These are phyloP conservation scores for Nomada goodeniana DNA, from an alignment of 2,888 invertebrate genomes.

Conservation along the genomic window DNA sequence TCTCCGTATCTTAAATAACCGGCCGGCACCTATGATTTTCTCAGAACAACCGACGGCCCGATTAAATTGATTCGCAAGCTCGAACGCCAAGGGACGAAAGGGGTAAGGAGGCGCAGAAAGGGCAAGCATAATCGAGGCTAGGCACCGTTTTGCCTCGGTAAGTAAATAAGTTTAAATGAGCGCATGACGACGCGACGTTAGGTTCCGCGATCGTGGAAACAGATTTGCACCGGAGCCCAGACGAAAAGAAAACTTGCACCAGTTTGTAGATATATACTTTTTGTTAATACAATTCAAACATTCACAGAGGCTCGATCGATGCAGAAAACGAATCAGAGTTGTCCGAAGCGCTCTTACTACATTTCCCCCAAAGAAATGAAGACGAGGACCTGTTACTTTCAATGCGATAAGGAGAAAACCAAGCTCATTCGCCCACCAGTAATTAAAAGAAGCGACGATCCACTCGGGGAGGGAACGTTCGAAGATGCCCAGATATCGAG, in stretches of 20 bases:
- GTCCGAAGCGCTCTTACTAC: too few species aligned
- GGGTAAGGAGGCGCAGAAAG: constrained; percentile 21
- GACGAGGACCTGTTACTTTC: not conserved
- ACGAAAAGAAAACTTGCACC: not conserved
- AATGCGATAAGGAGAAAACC: too few species aligned
- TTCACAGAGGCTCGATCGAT: not conserved
- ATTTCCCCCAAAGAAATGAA: too few species aligned
- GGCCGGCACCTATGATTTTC: constrained; percentile 81
- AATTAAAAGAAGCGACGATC: not conserved
- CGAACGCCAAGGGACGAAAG: constrained; percentile 44
- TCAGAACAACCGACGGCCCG: constrained; percentile 77
- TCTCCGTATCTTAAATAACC: constrained; percentile 78
- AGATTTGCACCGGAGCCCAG: constrained; percentile 7
- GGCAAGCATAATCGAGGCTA: constrained; percentile 70
- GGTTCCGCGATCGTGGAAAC: constrained; percentile 33
- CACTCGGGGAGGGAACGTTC: not conserved
- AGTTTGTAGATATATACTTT: not conserved
- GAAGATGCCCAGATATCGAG: not conserved
- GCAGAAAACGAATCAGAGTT: not conserved
- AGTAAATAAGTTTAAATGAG: constrained; percentile 79
- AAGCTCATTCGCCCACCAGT: too few species aligned
- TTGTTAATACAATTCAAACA: not conserved
- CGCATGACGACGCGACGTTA: constrained; percentile 56
- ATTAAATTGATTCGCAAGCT: constrained; percentile 82
- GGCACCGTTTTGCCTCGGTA: constrained; percentile 69